Conservation (phyloP, 2,888 invertebrate species). For the Leptura quadrifasciata region DNA sequence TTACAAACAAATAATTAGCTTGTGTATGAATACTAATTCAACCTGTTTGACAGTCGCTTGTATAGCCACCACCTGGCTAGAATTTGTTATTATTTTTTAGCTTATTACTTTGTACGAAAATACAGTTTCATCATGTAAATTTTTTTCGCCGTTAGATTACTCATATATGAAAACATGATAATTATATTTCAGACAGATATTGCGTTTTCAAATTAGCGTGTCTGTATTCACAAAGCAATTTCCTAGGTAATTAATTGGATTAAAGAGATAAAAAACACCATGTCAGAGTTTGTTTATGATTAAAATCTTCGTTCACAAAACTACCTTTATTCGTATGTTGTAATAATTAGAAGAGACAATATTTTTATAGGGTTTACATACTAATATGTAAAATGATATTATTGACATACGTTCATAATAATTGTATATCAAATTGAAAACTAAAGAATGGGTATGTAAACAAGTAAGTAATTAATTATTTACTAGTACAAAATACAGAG, state of each 20-base stretch:
- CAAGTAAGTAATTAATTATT: no score
- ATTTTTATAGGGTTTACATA: no score
- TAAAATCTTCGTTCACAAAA: background rate
- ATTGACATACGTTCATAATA: no score
- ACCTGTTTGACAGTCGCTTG: background rate
- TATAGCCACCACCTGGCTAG: background rate
- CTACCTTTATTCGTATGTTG: background rate
- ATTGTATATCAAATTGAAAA: no score
- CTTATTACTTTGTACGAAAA: background rate
- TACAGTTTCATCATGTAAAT: background rate
- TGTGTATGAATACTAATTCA: no score
- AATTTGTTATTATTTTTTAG: background rate
- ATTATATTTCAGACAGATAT: constrained; percentile 24
- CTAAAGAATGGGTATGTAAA: no score
- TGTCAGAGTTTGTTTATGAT: constrained; percentile 9
- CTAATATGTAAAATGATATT: no score
- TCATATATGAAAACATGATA: background rate
- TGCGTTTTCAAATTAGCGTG: constrained; percentile 27
- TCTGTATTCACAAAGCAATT: constrained; percentile 27
- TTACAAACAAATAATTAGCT: no score
- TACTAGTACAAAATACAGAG: no score
- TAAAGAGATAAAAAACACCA: constrained; percentile 26
- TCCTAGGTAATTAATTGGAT: constrained; percentile 25
- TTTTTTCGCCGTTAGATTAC: background rate
- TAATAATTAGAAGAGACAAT: background rate